These are phyloP conservation scores for Yponomeuta plumbellus DNA, from an alignment of 2,888 invertebrate species.

Conservation along the genomic window DNA sequence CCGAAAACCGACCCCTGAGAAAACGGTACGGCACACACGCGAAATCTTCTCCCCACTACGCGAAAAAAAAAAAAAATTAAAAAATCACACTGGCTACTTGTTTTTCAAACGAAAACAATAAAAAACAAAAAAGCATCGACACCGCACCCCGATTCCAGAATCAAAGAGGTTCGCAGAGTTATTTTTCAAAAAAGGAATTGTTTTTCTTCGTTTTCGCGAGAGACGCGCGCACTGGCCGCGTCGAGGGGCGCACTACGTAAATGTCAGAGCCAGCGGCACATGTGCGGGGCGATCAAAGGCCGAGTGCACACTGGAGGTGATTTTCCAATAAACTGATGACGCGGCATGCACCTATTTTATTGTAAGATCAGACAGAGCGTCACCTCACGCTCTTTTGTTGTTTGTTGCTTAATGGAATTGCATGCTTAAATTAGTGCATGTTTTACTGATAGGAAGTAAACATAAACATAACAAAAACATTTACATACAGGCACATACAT, in stretches of 20 bases:
- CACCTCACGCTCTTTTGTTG: background rate
- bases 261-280: conserved; percentile 71
- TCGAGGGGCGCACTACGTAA: conserved; percentile 71
- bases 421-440: too few relatives aligned
- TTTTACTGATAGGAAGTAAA: too few relatives aligned
- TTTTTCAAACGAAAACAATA: conserved; percentile 11
- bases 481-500: too few relatives aligned
- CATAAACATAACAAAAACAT: too few relatives aligned
- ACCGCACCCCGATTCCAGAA: conserved; percentile 35
- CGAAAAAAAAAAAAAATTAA: conserved; percentile 31
- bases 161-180: conserved; percentile 26
- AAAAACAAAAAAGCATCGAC: conserved; percentile 32
- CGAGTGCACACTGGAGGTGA: conserved; percentile 35
- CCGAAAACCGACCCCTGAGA: conserved; percentile 35
- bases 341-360: background rate
- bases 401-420: background rate
- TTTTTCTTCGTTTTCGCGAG: conserved; percentile 28
- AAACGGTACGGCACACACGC: conserved; percentile 36
- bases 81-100: conserved; percentile 1
- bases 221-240: conserved; percentile 54
- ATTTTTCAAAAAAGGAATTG: conserved; percentile 19
- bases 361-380: background rate
- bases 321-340: conserved; percentile 32
- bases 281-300: conserved; percentile 62
- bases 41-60: conserved; percentile 7